Evolutionary conservation across 2,113 vertebrate species (phyloP), one percentile per base, ranked within the genome.

Genomic region (Syngnathoides biaculeatus): DNA sequence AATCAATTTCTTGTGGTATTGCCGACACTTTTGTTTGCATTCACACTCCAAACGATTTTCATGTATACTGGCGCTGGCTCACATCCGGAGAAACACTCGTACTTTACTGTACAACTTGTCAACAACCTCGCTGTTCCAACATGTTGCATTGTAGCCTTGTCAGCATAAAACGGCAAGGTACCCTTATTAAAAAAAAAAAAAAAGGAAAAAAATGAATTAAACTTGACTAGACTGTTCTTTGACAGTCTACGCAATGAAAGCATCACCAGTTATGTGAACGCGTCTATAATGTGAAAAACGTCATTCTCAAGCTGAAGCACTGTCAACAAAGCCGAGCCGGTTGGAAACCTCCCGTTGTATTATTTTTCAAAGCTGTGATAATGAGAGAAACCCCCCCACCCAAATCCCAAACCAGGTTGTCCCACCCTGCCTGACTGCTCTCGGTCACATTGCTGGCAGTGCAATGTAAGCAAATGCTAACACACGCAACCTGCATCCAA

Each of bases 201-300:
- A n/a, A n/a, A n/a, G n/a, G n/a, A n/a, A n/a, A n/a, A n/a, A n/a
- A n/a, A n/a, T n/a, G n/a, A n/a, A n/a, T n/a, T 15, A 56, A 53
- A 53, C n/a, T 53, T 24, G 24, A 56, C 24, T 56, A 6, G 15
- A 2, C 19, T 50, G 27, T 58, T 63, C 10, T 67, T 30, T 62
- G 8, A n/a, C 74, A 6, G 26, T 27, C 39, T n/a, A n/a, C 13
- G 19, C 50, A 52, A 64, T 26, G 5, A 53, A n/a, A 66, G 24
- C 12, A 65, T 24, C 26, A 38, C 19, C 55, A 47, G 13, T 27
- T 19, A 1, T 42, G 52, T 58, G 19, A 72, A 63, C 38, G 24
- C 48, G 22, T 43, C 35, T 1, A 24, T 58, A 27, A 75, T 76
- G 67, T 73, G 47, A 78, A 77, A 77, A 65, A 13, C 61, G 42